These are phyloP conservation scores for Clivina fossor DNA, from an alignment of 2,888 invertebrate genomes.

Conservation along the genomic window DNA sequence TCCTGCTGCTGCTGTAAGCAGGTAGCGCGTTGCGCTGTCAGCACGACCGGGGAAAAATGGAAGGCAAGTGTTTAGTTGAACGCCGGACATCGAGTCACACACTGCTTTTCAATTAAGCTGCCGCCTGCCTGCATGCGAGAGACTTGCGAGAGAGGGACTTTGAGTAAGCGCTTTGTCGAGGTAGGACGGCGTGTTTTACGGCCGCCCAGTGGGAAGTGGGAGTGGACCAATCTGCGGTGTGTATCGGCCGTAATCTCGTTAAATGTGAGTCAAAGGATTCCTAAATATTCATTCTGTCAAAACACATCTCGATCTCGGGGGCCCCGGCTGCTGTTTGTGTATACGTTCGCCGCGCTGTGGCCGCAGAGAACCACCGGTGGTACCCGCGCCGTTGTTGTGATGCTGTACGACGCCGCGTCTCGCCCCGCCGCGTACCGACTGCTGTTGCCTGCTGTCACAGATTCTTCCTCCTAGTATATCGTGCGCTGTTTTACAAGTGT, in stretches of 20 bases:
- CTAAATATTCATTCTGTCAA: conserved; percentile 55
- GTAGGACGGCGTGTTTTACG: too few relatives aligned
- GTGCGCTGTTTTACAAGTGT: background rate
- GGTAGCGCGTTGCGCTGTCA: conserved; percentile 37
- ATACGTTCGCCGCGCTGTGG: conserved; percentile 36
- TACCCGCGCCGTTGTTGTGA: conserved; percentile 26
- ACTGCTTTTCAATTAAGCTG: conserved; percentile 42
- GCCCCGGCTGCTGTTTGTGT: conserved; percentile 47
- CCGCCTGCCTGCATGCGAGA: conserved; percentile 44
- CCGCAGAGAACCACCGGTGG: conserved; percentile 34
- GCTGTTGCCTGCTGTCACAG: background rate
- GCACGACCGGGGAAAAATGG: conserved; percentile 54
- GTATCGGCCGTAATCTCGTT: conserved; percentile 53
- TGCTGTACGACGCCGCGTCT: conserved; percentile 3
- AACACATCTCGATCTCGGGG: too few relatives aligned
- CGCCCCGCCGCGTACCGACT: background rate
- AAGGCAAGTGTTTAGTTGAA: conserved; percentile 61
- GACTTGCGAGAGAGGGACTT: too few relatives aligned
- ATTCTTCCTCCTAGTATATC: background rate
- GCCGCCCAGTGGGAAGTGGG: conserved; percentile 51
- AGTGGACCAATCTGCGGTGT: conserved; percentile 55
- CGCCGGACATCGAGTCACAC: conserved; percentile 56
- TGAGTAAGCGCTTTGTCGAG: conserved; percentile 50
- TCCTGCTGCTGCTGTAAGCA: conserved; percentile 34
- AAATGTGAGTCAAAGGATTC: conserved; percentile 52